Evolutionary conservation across 2,113 vertebrate genomes (phyloP).

Genomic region (Antigone vipio): DNA sequence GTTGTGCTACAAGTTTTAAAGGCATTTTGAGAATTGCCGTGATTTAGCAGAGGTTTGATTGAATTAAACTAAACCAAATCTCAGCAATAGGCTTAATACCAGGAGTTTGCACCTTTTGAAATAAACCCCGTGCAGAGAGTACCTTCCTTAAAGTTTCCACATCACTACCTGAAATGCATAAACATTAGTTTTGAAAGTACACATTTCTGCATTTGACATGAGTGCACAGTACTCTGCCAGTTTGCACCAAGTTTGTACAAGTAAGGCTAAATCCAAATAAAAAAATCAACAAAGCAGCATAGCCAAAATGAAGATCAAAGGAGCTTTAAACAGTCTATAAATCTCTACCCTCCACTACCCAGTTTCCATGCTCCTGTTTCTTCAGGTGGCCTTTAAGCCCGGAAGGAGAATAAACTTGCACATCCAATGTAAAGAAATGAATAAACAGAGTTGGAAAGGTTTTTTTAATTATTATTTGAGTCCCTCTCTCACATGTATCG

Average conservation of each 20-base stretch:
- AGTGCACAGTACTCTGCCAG: not conserved
- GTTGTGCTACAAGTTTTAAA: not conserved
- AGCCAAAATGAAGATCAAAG: not conserved
- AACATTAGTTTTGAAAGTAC: not conserved
- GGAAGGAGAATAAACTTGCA: not conserved
- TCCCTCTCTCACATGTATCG: not conserved
- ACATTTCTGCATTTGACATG: not conserved
- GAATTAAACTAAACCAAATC: not conserved
- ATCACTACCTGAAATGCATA: not conserved
- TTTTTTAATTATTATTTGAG: not conserved
- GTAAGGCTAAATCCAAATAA: not conserved
- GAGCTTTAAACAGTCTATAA: not conserved
- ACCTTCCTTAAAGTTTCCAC: not conserved
- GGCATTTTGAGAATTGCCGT: not conserved
- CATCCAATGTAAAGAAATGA: not conserved
- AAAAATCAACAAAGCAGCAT: not conserved
- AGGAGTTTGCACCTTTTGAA: not conserved
- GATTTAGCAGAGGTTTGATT: not conserved
- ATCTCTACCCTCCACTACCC: not conserved
- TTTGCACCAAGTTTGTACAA: not conserved
- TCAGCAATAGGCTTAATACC: not conserved
- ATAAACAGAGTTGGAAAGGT: not conserved
- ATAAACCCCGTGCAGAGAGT: not conserved
- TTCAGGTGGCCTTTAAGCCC: not conserved
- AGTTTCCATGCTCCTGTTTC: not conserved